Evolutionary conservation across 2,797 vertebrate species (phyloP).

Genomic region (Lepilemur ruficaudatus): DNA sequence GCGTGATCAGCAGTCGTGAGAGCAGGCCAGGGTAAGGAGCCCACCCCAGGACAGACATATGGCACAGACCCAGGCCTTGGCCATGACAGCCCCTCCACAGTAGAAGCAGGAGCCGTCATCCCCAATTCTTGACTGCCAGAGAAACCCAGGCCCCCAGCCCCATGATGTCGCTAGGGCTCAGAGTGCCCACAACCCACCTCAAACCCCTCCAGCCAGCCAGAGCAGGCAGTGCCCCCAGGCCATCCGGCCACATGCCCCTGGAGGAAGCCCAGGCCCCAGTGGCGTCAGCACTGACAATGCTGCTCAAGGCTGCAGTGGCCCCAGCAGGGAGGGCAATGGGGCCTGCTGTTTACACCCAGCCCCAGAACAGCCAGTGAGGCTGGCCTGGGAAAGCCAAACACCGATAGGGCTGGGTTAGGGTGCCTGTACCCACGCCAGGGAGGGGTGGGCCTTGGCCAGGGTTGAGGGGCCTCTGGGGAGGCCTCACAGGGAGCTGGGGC

Average conservation of each 20-base stretch:
- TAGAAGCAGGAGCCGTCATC: not conserved
- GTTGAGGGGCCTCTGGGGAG: not conserved
- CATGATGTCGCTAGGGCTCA: not conserved
- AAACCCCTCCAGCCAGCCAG: not conserved
- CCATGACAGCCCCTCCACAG: not conserved
- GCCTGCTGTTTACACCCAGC: constrained; percentile 74
- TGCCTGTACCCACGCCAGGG: constrained; percentile 4
- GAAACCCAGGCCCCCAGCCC: not conserved
- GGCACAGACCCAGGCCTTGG: not conserved
- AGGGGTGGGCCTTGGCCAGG: not conserved
- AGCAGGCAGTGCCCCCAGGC: constrained; percentile 44
- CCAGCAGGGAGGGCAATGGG: constrained; percentile 54
- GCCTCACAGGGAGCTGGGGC: not conserved
- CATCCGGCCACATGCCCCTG: constrained; percentile 56
- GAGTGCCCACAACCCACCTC: not conserved
- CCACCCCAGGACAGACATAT: not conserved
- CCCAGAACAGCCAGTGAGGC: constrained; percentile 66
- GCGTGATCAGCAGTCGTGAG: not conserved
- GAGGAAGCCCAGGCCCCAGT: constrained; percentile 61
- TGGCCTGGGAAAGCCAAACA: constrained; percentile 56
- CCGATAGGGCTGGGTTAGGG: constrained; percentile 36
- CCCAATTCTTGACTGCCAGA: not conserved
- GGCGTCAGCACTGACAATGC: constrained; percentile 72
- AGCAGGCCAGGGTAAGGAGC: not conserved
- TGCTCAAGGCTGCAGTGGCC: constrained; percentile 77